These are phyloP conservation scores for Lophura swinhoii DNA, from an alignment of 2,797 vertebrate species.

Conservation along the genomic window DNA sequence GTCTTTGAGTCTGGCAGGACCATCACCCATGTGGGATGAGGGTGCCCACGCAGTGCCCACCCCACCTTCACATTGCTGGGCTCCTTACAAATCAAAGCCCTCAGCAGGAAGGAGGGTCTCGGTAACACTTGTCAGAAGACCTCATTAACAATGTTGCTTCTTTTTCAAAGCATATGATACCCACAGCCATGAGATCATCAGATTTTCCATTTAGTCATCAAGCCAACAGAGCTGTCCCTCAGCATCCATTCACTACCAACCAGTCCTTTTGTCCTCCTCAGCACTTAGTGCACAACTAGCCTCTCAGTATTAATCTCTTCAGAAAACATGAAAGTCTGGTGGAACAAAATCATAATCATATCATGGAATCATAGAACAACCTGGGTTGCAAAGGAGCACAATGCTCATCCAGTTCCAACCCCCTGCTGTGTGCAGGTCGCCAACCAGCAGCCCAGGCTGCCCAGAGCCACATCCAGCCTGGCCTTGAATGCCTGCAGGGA, in stretches of 20 bases:
- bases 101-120: neutral
- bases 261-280: neutral
- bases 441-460: too few species aligned
- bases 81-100: neutral
- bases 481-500: too few species aligned
- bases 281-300: neutral
- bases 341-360: neutral
- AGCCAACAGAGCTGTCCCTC: neutral
- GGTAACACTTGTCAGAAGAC: fast-evolving
- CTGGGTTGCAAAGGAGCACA: too few species aligned
- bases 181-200: neutral
- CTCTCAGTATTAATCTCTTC: neutral
- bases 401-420: too few species aligned
- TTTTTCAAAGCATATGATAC: neutral
- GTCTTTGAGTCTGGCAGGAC: neutral
- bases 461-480: too few species aligned
- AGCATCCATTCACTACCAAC: neutral
- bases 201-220: neutral
- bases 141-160: neutral
- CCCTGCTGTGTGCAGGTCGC: too few species aligned
- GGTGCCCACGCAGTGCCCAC: fast-evolving
- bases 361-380: too few species aligned
- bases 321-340: neutral
- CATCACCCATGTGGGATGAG: neutral
- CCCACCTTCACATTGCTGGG: fast-evolving